These are phyloP conservation scores for Oostethus manadensis DNA, from an alignment of 2,113 vertebrate species.

Conservation along the genomic window DNA sequence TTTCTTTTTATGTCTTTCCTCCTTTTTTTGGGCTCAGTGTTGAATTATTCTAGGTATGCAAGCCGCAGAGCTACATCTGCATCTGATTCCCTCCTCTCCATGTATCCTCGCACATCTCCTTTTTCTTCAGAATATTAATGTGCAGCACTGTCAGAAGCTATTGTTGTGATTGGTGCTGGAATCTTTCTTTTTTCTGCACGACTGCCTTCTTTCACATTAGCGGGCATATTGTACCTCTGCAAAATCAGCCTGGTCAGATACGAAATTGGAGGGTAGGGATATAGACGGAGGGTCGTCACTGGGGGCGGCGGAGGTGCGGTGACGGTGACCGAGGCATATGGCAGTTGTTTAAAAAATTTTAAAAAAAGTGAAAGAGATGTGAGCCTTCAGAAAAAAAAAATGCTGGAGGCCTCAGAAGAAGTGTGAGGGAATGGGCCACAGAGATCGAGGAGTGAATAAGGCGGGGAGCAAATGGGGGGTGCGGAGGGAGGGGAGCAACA, in stretches of 20 bases:
- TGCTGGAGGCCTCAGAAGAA: constrained; percentile 48
- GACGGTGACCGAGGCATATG: constrained; percentile 59
- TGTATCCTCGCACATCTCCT: constrained; percentile 38
- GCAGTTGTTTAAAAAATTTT: constrained; percentile 59
- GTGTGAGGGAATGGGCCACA: constrained; percentile 41
- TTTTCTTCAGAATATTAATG: constrained; percentile 59
- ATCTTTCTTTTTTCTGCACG: constrained; percentile 39
- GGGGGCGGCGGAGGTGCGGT: constrained; percentile 12
- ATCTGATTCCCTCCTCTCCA: constrained; percentile 45
- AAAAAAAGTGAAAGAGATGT: constrained; percentile 55
- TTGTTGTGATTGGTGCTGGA: constrained; percentile 53
- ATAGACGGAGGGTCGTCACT: constrained; percentile 35
- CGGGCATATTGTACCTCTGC: constrained; percentile 42
- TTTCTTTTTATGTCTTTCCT: constrained; percentile 14
- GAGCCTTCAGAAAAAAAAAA: constrained; percentile 61
- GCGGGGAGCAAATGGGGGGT: constrained; percentile 49
- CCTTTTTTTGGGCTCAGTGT: constrained; percentile 10
- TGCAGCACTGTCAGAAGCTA: constrained; percentile 51
- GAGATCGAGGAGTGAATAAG: constrained; percentile 50
- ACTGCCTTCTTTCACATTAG: constrained; percentile 45
- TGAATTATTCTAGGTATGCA: constrained; percentile 46
- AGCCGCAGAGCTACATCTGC: constrained; percentile 41
- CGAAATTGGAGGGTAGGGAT: constrained; percentile 11
- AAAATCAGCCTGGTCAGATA: constrained; percentile 36
- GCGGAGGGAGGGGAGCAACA: constrained; percentile 25